phyloP scores from a whole-genome alignment of 2,888 invertebrate genomes.

The Ophonus ardosiacus region DNA sequence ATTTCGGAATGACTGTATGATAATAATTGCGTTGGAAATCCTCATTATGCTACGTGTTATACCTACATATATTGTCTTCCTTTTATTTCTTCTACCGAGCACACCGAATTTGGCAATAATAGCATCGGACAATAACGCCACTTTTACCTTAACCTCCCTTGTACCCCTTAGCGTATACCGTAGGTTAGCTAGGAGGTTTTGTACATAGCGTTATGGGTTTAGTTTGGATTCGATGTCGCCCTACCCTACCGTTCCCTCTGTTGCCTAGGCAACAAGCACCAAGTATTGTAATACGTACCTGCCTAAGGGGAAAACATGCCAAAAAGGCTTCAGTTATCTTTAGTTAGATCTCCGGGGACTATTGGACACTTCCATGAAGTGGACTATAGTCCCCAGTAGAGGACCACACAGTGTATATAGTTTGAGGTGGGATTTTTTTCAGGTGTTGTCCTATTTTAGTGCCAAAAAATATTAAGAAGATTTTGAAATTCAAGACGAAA shows the following conservation, averaged over 20 bases:
- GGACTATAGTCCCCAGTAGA: not conserved
- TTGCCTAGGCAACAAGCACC: constrained; percentile 40
- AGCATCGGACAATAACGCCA: too few species aligned
- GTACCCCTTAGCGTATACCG: too few species aligned
- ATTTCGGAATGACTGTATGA: too few species aligned
- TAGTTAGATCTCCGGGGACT: not conserved
- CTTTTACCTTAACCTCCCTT: too few species aligned
- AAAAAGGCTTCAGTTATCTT: not conserved
- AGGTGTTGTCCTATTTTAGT: not conserved
- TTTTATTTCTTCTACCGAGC: too few species aligned
- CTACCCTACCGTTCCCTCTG: not conserved
- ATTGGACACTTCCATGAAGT: not conserved
- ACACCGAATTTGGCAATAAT: too few species aligned
- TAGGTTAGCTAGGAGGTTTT: constrained; percentile 28
- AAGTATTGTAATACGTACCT: constrained; percentile 57
- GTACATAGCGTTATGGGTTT: constrained; percentile 54
- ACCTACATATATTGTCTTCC: too few species aligned
- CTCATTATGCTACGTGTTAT: too few species aligned
- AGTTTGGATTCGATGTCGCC: constrained; percentile 48
- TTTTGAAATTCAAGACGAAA: not conserved
- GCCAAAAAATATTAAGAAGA: not conserved
- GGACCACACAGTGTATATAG: not conserved
- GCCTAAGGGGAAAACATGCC: constrained; percentile 17
- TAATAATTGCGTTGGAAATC: too few species aligned
- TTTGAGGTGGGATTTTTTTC: not conserved